Evolutionary conservation across 2,888 invertebrate species (phyloP), one percentile per base, ranked within the genome.

Genomic region (Salpingus planirostris): DNA sequence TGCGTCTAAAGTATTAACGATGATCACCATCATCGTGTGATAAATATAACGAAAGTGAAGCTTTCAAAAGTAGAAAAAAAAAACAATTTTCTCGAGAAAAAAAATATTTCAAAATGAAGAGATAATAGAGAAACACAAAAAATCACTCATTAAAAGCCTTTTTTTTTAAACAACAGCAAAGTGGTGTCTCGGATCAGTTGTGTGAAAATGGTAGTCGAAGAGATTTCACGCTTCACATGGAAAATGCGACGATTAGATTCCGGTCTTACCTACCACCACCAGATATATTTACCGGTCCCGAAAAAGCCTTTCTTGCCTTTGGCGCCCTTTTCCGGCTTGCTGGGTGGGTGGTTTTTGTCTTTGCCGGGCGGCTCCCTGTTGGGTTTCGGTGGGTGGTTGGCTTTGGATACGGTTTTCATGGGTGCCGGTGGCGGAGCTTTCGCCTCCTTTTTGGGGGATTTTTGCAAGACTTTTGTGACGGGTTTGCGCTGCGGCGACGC

Each of bases 281-380:
- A 80, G 67, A 76, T 76, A 78, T 74, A 77, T 72, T 85, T 85
- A 72, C 82, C 83, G 71, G 78, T 78, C 69, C 81, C 83, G 68
- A 82, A 80, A 77, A 81, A 81, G 77, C 85, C 83, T 70, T 81
- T 84, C 70, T 80, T 81, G 54, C 76, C 77, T 66, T 79, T 74
- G 18, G n/a, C n/a, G 50, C 66, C 62, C 45, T 53, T 75, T 48
- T 73, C 74, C 44, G 69, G 65, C 54, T 74, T 80, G 37, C 47
- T 48, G 36, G 73, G 65, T 35, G 73, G 65, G 35, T 70, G 68
- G 53, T 69, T 70, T 55, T 52, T 47, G 28, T 46, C 56, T 41
- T 44, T 57, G 52, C 36, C 15, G 3, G 18, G 18, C 8, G 23
- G 24, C 28, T 36, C 40, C 34, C 50, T 49, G 40, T 41, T 40